These are phyloP conservation scores for Rachycentron canadum DNA, from an alignment of 2,797 vertebrate genomes.

Conservation along the genomic window DNA sequence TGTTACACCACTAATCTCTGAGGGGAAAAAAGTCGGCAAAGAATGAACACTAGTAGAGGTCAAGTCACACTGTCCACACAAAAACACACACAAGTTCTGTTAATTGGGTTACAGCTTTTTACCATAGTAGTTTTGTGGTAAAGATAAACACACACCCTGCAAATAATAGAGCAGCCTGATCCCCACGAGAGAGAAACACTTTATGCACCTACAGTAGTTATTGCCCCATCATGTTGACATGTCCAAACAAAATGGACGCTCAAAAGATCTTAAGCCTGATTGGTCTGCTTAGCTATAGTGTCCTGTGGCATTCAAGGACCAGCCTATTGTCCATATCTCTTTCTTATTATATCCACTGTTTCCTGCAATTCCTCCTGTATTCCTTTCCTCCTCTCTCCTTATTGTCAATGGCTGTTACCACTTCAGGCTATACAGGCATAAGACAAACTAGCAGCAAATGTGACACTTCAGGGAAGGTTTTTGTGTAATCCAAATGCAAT, in stretches of 20 bases:
- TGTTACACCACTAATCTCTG: slow-evolving; percentile 51
- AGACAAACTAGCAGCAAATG: slow-evolving; percentile 3
- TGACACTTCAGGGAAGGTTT: slow-evolving; percentile 1
- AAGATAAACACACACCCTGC: not conserved
- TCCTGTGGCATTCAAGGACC: slow-evolving; percentile 57
- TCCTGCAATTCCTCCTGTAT: slow-evolving; percentile 59
- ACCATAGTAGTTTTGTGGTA: not conserved
- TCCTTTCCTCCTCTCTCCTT: too few species aligned
- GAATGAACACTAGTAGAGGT: slow-evolving; percentile 38
- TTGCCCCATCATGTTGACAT: too few species aligned
- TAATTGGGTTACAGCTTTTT: not conserved
- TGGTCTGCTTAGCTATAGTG: slow-evolving; percentile 47
- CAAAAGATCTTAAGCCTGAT: too few species aligned
- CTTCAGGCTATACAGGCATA: not conserved
- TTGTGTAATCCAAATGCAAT: slow-evolving; percentile 13
- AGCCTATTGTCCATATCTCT: slow-evolving; percentile 41
- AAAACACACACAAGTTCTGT: slow-evolving; percentile 8
- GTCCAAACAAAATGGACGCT: too few species aligned
- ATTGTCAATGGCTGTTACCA: not conserved
- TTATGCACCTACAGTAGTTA: too few species aligned
- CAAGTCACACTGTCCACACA: slow-evolving; percentile 18
- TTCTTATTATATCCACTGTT: slow-evolving; percentile 51
- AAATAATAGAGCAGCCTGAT: not conserved
- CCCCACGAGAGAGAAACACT: not conserved
- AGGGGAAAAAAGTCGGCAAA: slow-evolving; percentile 41